Base-by-base conservation (phyloP, 92 coral and sea anemone species). In the Micromussa lordhowensis region DNA sequence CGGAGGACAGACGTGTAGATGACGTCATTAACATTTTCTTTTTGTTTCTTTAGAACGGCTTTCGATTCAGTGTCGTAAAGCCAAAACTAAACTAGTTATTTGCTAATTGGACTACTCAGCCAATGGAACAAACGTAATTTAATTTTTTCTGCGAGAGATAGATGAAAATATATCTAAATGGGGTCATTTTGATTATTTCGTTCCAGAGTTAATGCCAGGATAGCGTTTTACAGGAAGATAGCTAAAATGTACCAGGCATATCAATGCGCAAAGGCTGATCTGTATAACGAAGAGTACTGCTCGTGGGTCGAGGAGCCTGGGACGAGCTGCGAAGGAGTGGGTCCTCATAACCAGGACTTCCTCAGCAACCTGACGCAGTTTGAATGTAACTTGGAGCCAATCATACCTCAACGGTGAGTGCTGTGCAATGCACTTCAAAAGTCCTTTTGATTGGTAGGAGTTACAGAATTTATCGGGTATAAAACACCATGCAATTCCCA, bases 261-360 rank as follows among this genome's bases (percentile, higher is more conserved):
- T 75, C 98, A 95, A 88, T 95, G 98, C 75, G 73, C 92, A 2
- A 95, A 93, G 75, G 94, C 94, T 87, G 98, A 95, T 77, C 91
- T 88, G 3, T 94, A 95, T 69, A 95, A 95, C 75, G 88, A 86
- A 31, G 98, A 95, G 81, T 95, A 93, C 85, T 95, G 98, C 81
- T 91, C 93, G 58, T 95, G 98, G 98, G 87, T 88, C 9, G 88
- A 83, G 31, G 87, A 68, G 54, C 80, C 80, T 79, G 95, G 95
- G 40, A 80, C 68, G 82, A 80, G 77, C 53, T 95, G 98, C 49
- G 91, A 91, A 19, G 90, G 90, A 64, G 94, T 93, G 16, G 91
- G 73, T 11, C 68, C 80, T 29, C 93, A 83, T 82, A 91, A 81
- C n/a, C 91, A 91, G 29, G 95, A 87, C 73, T 95, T 95, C 78